Evolutionary conservation across 1,140 invertebrate species (phyloP).

Genomic region (Sinella curviseta): DNA sequence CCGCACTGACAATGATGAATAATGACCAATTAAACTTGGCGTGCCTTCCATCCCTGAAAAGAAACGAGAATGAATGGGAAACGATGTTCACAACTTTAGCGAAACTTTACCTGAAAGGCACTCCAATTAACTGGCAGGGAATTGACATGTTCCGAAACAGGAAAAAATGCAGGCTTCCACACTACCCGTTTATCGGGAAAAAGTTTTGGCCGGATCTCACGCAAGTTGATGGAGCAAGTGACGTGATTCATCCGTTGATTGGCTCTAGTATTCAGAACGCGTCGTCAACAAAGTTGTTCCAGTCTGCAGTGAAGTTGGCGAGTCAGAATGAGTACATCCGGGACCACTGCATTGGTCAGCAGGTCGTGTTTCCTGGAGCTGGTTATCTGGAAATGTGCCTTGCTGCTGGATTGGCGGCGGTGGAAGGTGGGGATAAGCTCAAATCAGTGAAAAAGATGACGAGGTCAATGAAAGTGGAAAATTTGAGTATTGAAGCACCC

Average conservation of each 20-base stretch:
- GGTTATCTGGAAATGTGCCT: conserved; percentile 37
- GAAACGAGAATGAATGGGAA: conserved; percentile 2
- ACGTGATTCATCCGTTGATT: conserved; percentile 34
- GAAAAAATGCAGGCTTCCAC: conserved; percentile 9
- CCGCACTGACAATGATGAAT: conserved; percentile 17
- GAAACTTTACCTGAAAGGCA: background rate
- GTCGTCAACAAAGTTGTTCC: background rate
- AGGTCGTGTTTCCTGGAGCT: conserved; percentile 36
- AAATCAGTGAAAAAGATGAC: background rate
- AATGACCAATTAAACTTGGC: background rate
- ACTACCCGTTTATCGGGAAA: conserved; percentile 23
- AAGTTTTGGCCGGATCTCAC: background rate
- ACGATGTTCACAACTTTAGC: background rate
- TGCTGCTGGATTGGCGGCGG: conserved; percentile 23
- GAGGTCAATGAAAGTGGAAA: conserved; percentile 22
- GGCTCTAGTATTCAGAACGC: conserved; percentile 7
- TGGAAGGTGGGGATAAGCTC: background rate
- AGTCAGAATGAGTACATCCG: conserved; percentile 19
- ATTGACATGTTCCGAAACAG: background rate
- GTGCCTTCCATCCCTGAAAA: background rate
- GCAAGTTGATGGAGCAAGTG: no score
- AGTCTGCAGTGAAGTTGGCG: background rate
- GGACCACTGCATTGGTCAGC: conserved; percentile 36
- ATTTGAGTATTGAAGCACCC: conserved; percentile 37
- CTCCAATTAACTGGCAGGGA: background rate